Conservation (phyloP, 1,140 invertebrate species). For the Spodoptera frugiperda region DNA sequence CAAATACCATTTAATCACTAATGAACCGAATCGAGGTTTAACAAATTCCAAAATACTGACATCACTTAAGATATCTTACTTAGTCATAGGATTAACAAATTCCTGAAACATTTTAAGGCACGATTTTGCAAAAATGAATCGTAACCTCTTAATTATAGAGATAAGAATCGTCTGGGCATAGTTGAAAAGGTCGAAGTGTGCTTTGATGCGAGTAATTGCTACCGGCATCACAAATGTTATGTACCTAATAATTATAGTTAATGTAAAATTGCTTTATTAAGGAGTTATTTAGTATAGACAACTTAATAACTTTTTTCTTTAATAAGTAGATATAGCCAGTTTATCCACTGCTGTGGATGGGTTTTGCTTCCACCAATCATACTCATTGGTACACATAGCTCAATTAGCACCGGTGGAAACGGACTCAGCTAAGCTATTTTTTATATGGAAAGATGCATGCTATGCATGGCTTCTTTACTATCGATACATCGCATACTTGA, state of each 20-base stretch:
- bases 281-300: no score
- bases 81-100: slow-evolving; percentile 35
- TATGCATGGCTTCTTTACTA: no score
- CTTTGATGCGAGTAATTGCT: slow-evolving; percentile 3
- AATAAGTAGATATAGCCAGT: neutral
- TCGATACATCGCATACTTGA: no score
- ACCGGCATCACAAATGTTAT: neutral
- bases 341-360: no score
- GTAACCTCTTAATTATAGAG: neutral
- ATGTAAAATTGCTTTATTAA: neutral
- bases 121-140: neutral
- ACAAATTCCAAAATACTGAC: slow-evolving; percentile 34
- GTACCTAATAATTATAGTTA: neutral
- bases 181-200: neutral
- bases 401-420: no score
- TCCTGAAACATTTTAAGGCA: neutral
- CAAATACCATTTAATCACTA: slow-evolving; percentile 16
- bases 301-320: no score
- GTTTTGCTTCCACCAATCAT: no score
- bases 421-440: no score
- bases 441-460: no score
- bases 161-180: neutral
- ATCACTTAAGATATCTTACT: neutral
- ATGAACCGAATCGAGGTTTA: slow-evolving; percentile 30
- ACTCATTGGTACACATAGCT: no score